phyloP scores from a whole-genome alignment of 1,140 invertebrate genomes.

The Riptortus pedestris region DNA sequence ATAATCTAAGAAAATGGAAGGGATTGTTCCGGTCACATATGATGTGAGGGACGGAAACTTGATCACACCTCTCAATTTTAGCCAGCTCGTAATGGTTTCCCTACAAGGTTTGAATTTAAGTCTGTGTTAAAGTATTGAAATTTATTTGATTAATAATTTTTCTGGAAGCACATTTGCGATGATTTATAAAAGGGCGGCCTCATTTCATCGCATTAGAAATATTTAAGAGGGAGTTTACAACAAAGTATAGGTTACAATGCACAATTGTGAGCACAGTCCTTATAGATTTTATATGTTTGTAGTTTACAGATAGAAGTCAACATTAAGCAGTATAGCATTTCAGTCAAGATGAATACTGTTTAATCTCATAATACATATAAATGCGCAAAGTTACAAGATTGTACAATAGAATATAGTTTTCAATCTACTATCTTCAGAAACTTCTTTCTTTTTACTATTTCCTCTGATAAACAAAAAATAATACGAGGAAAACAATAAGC shows the following conservation, averaged over 20 bases:
- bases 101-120: too few relatives aligned
- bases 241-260: not conserved
- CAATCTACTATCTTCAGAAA: conserved; percentile 1
- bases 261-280: not conserved
- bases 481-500: conserved; percentile 2
- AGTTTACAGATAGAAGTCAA: conserved; percentile 5
- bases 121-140: too few relatives aligned
- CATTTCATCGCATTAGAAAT: too few relatives aligned
- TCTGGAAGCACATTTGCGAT: too few relatives aligned
- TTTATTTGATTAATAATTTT: too few relatives aligned
- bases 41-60: too few relatives aligned
- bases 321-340: conserved; percentile 10
- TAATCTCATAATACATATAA: conserved; percentile 3
- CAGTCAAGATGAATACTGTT: conserved; percentile 14
- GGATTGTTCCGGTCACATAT: too few relatives aligned
- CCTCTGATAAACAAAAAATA: not conserved
- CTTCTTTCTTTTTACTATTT: not conserved
- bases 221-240: not conserved
- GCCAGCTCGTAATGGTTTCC: too few relatives aligned
- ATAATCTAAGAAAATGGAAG: too few relatives aligned
- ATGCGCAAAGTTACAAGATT: conserved; percentile 12
- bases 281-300: too few relatives aligned
- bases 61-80: too few relatives aligned
- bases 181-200: too few relatives aligned
- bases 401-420: not conserved